Percentiles rank a stretch among this genome's conserved stretches.
phyloP scores from a whole-genome alignment of 2,797 vertebrate species.

The Pipistrellus nathusii region DNA sequence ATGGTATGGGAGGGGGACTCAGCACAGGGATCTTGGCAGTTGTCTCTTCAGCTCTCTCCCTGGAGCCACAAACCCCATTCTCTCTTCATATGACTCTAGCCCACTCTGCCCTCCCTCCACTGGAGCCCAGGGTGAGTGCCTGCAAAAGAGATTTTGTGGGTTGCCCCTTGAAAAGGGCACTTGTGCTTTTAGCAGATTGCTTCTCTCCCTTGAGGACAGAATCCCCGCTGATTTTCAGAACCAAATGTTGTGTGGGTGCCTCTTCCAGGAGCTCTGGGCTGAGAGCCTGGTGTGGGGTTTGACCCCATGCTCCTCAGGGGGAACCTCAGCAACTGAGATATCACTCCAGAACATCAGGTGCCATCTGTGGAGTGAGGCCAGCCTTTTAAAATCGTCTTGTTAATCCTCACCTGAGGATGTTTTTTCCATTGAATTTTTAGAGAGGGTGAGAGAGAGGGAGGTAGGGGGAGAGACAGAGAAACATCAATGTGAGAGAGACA shows the following conservation, averaged over 20 bases:
- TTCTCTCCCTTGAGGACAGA: not conserved
- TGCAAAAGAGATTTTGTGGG: not conserved
- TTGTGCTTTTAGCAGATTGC: not conserved
- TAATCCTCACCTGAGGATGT: too few relatives aligned
- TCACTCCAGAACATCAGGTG: not conserved
- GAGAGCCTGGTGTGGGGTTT: not conserved
- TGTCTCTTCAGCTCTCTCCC: not conserved
- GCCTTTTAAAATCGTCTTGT: not conserved
- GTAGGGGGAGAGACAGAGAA: too few relatives aligned
- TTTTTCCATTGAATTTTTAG: too few relatives aligned
- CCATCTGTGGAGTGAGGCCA: not conserved
- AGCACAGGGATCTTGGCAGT: not conserved
- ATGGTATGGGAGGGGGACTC: not conserved
- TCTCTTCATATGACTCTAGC: not conserved
- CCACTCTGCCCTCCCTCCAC: not conserved
- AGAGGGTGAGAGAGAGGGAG: too few relatives aligned
- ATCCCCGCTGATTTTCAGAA: not conserved
- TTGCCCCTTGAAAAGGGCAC: not conserved
- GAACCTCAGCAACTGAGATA: not conserved
- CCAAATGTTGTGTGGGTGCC: not conserved
- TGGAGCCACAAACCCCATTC: not conserved
- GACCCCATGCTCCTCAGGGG: not conserved
- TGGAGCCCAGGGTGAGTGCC: not conserved
- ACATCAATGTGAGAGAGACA: too few relatives aligned
- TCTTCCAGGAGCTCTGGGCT: not conserved